Evolutionary conservation across 2,888 invertebrate species (phyloP), one percentile per base, ranked within the genome.

Genomic region (Clostera curtula): DNA sequence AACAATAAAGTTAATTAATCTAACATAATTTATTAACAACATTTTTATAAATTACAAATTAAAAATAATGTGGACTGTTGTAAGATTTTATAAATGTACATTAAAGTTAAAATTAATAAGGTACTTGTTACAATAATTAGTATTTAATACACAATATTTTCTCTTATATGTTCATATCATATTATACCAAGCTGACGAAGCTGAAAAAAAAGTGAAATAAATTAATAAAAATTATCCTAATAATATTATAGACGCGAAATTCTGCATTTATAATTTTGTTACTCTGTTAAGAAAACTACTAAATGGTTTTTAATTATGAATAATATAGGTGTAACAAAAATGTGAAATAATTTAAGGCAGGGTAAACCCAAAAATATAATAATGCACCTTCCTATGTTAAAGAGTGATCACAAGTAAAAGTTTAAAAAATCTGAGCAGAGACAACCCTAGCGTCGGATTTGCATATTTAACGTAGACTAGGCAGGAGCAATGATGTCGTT

Each of bases 141-240:
- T 27, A n/a, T 11, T 9, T 14, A 13, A 8, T 12, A 8, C 13
- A 12, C 3, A 23, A 26, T 29, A 33, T 28, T 28, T 45, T 35
- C 22, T 29, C 16, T 22, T 29, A 25, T 26, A 24, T 29, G 30
- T 36, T 30, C 22, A 30, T 59, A 64, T 77, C 66, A 76, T 44
- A 86, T 71, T 43, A 87, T 67, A 31, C 87, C 86, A 32, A 87
- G 68, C 47, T 87, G 87, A 14, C 85, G 85, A 43, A 87, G 59
- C 87, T 87, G 76, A 51, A 85, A 85, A 39, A 55, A 54, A 54
- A 22, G 24, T 5, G 22, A 24, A 14, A 16, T 19, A 10, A 11
- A 5, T 29, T 3, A 12, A 9, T 16, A 12, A 13, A 24, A 22
- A 7, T 9, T 8, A 14, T 3, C 7, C 28, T 8, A n/a, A 4